Conservation (phyloP, 2,113 vertebrate genomes). For the Lontra canadensis region DNA sequence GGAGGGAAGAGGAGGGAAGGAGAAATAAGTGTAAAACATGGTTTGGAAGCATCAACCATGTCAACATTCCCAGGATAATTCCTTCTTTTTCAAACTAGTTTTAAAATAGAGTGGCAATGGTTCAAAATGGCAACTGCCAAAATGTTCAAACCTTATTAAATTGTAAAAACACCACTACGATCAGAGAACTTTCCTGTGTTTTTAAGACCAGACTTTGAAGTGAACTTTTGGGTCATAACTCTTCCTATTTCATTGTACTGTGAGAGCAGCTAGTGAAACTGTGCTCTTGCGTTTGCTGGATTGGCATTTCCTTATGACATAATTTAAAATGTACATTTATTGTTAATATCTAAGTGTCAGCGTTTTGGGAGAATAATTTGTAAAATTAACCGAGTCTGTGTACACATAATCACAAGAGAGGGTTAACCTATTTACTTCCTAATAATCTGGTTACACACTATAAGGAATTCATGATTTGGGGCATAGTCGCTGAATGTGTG, state of each 20-base stretch:
- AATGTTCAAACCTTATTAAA: not conserved
- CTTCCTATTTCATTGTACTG: not conserved
- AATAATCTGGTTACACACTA: not conserved
- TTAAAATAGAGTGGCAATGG: not conserved
- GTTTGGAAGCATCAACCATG: not conserved
- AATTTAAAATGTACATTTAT: not conserved
- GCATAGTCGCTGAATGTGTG: slow-evolving; percentile 35
- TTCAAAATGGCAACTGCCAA: not conserved
- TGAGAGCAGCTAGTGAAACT: not conserved
- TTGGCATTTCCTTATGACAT: not conserved
- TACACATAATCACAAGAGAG: not conserved
- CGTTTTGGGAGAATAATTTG: not conserved
- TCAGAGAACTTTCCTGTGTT: not conserved
- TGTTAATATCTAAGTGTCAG: not conserved
- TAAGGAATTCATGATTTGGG: not conserved
- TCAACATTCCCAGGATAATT: not conserved
- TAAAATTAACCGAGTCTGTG: not conserved
- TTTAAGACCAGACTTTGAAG: not conserved
- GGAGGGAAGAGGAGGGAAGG: not conserved
- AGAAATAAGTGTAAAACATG: not conserved
- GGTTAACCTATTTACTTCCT: not conserved
- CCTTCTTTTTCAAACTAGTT: not conserved
- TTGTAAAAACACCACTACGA: not conserved
- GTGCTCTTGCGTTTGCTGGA: not conserved
- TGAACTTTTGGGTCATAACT: not conserved